Conservation (phyloP, 2,888 invertebrate genomes). For the Anticlea derivata region DNA sequence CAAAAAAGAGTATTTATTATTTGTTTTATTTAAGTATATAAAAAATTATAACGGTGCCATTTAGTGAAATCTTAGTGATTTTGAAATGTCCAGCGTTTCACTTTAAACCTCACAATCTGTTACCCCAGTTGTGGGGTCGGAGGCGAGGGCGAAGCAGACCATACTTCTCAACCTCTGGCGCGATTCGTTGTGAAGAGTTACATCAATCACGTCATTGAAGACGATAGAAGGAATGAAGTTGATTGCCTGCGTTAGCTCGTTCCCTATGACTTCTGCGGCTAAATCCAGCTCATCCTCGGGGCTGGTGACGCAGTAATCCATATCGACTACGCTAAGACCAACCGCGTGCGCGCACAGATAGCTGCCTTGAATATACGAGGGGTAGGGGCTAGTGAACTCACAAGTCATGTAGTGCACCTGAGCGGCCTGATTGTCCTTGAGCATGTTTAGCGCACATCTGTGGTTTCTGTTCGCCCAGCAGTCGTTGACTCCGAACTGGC, state of each 20-base stretch:
- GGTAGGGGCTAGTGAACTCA: conserved; percentile 58
- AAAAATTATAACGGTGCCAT: too few relatives aligned
- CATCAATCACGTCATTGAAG: conserved; percentile 54
- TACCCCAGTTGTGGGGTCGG: conserved; percentile 53
- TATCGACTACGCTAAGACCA: conserved; percentile 55
- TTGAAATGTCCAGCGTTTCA: too few relatives aligned
- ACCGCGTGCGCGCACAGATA: conserved; percentile 57
- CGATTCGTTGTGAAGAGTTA: conserved; percentile 42
- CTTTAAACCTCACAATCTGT: conserved; percentile 42
- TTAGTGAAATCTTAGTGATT: too few relatives aligned
- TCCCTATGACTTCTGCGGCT: conserved; percentile 51
- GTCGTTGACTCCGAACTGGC: conserved; percentile 60
- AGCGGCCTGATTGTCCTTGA: conserved; percentile 56
- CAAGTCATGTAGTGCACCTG: conserved; percentile 68
- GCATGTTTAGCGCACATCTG: conserved; percentile 61
- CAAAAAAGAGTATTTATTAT: too few relatives aligned
- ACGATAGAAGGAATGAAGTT: conserved; percentile 65
- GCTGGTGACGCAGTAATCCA: conserved; percentile 61
- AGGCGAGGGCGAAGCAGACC: conserved; percentile 63
- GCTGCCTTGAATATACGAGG: conserved; percentile 48
- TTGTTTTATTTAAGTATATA: too few relatives aligned
- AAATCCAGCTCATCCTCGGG: conserved; percentile 55
- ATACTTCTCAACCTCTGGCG: conserved; percentile 46
- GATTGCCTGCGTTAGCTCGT: conserved; percentile 47
- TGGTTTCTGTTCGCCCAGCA: conserved; percentile 75